phyloP scores from a whole-genome alignment of 1,140 invertebrate genomes.

The Aphaenogaster ashmeadi region DNA sequence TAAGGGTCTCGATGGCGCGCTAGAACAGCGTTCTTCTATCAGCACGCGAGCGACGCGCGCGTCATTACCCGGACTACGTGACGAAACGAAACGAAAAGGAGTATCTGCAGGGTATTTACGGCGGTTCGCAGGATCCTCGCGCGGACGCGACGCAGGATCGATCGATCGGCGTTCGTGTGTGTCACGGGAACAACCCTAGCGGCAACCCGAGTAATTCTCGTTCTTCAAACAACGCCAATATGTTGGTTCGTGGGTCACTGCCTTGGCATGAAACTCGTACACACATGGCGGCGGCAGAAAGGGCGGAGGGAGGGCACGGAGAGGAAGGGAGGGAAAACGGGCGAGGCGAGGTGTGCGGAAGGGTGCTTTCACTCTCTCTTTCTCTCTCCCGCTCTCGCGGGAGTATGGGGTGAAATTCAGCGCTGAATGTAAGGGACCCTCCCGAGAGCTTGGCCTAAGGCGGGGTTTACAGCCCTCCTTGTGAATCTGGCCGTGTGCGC shows the following conservation, averaged over 20 bases:
- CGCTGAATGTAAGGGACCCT: conserved; percentile 79
- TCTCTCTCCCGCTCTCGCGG: conserved; percentile 3
- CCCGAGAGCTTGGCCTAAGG: conserved; percentile 79
- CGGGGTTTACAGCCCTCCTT: conserved; percentile 83
- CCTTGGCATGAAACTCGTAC: conserved; percentile 77
- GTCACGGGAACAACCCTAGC: conserved; percentile 73
- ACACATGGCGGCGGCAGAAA: conserved; percentile 61
- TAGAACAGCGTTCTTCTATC: conserved; percentile 35
- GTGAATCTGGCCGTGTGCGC: conserved; percentile 85
- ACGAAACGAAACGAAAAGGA: conserved; percentile 63
- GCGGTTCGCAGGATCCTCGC: conserved; percentile 63
- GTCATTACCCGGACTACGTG: conserved; percentile 71
- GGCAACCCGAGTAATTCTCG: conserved; percentile 76
- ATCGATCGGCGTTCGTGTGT: conserved; percentile 63
- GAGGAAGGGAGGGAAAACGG: conserved; percentile 43
- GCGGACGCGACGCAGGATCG: conserved; percentile 57
- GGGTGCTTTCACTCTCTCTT: conserved; percentile 24
- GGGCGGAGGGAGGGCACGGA: conserved; percentile 29
- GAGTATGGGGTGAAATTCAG: conserved; percentile 81
- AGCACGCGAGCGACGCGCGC: conserved; percentile 56
- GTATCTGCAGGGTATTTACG: conserved; percentile 64
- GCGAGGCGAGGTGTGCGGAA: conserved; percentile 43
- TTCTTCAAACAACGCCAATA: conserved; percentile 84
- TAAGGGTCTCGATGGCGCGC: conserved; percentile 28
- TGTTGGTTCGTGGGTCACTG: conserved; percentile 84